Evolutionary conservation across 2,888 invertebrate species (phyloP).

Genomic region (Cataglyphis livida): DNA sequence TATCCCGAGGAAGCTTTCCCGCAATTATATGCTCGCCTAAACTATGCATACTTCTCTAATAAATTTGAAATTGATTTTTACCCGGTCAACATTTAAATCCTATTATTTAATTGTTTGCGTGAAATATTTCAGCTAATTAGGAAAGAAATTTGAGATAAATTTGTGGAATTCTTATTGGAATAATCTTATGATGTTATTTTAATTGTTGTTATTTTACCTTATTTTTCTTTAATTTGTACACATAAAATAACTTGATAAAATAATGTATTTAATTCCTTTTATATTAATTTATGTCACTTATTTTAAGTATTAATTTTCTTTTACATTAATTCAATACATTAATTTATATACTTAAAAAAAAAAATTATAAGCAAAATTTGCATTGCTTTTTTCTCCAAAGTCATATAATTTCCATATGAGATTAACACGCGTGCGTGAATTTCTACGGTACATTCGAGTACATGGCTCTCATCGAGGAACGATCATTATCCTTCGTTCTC

Average conservation of each 20-base stretch:
- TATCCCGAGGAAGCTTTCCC: background rate
- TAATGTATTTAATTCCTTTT: background rate
- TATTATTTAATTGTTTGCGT: background rate
- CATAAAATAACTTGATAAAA: background rate
- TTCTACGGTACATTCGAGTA: constrained; percentile 64
- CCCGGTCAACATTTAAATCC: background rate
- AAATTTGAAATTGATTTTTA: background rate
- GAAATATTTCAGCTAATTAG: background rate
- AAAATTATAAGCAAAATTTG: background rate
- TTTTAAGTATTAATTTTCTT: background rate
- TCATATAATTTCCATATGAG: background rate
- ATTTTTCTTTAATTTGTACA: background rate
- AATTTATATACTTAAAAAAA: background rate
- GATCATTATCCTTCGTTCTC: constrained; percentile 62
- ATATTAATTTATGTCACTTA: background rate
- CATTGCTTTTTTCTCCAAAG: background rate
- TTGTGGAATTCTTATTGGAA: background rate
- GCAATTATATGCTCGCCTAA: background rate
- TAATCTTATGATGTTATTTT: background rate
- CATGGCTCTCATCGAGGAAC: constrained; percentile 75
- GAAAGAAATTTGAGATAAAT: background rate
- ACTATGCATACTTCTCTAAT: background rate
- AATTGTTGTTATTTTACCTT: background rate
- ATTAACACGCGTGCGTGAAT: constrained; percentile 11
- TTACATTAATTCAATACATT: background rate